Evolutionary conservation across 2,797 vertebrate genomes (phyloP).

Genomic region (Phyllotis vaccarum): DNA sequence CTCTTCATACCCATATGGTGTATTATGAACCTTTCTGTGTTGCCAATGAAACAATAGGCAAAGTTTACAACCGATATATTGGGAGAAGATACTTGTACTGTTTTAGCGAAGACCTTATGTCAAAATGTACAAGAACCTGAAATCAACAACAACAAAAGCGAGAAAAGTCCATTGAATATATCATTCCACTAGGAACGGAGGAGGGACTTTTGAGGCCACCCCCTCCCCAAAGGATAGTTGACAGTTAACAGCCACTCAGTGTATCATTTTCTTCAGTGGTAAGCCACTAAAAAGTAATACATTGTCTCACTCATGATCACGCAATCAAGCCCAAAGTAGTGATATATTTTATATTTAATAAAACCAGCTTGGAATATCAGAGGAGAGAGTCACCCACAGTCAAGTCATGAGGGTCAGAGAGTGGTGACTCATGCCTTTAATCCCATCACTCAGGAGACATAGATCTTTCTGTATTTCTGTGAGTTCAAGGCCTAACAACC

Average conservation of each 20-base stretch:
- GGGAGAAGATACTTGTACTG: background rate
- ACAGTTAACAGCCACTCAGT: background rate
- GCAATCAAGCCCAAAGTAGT: background rate
- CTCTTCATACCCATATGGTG: background rate
- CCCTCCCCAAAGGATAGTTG: background rate
- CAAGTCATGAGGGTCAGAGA: no score
- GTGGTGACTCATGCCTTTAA: no score
- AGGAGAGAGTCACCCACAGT: no score
- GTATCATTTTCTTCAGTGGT: background rate
- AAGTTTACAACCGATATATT: slow-evolving; percentile 1
- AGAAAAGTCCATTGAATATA: background rate
- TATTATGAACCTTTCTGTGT: slow-evolving; percentile 35
- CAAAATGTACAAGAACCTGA: background rate
- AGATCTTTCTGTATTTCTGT: no score
- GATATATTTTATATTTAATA: no score
- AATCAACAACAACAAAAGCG: background rate
- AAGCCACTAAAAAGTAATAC: background rate
- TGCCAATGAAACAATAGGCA: background rate
- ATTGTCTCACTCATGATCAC: background rate
- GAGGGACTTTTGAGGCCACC: background rate
- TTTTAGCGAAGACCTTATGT: background rate
- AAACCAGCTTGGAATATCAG: no score
- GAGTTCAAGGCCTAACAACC: no score
- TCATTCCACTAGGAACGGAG: background rate
- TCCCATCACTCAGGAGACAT: no score